Evolutionary conservation across 1,140 invertebrate genomes (phyloP).

Genomic region (Nymphalis io): DNA sequence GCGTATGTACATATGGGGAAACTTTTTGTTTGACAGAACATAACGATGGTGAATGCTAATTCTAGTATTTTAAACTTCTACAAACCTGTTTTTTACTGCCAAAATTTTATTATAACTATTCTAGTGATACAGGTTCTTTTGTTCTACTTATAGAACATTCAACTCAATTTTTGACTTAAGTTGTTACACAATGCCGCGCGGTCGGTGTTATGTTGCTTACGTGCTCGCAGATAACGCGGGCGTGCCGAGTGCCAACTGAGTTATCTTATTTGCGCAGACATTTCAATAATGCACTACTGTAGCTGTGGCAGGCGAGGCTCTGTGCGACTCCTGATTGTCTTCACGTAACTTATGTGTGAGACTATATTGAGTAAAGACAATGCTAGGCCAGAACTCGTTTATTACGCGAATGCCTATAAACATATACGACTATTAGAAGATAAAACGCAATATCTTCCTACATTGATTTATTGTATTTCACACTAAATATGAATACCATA

Average conservation of each 20-base stretch:
- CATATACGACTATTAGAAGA: not conserved
- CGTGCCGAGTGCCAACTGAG: not conserved
- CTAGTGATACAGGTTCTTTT: slow-evolving; percentile 19
- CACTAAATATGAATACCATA: no score
- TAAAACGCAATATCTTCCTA: slow-evolving; percentile 1
- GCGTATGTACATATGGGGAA: no score
- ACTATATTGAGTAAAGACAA: not conserved
- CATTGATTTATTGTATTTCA: no score
- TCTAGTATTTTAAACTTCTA: not conserved
- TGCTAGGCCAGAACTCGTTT: not conserved
- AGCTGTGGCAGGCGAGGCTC: not conserved
- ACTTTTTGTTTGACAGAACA: no score
- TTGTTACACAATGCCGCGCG: slow-evolving; percentile 4
- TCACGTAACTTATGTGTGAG: not conserved
- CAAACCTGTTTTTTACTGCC: not conserved
- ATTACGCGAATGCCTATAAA: not conserved
- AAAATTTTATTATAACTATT: slow-evolving; percentile 12
- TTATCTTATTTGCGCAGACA: slow-evolving; percentile 7
- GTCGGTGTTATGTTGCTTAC: not conserved
- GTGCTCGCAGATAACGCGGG: not conserved
- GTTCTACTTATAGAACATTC: slow-evolving; percentile 21
- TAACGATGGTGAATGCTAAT: not conserved
- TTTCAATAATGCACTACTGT: not conserved
- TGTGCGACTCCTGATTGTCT: not conserved
- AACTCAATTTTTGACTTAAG: slow-evolving; percentile 21